Evolutionary conservation across 64 coral and sea anemone genomes (phyloP).

Genomic region (Acropora tenuis): DNA sequence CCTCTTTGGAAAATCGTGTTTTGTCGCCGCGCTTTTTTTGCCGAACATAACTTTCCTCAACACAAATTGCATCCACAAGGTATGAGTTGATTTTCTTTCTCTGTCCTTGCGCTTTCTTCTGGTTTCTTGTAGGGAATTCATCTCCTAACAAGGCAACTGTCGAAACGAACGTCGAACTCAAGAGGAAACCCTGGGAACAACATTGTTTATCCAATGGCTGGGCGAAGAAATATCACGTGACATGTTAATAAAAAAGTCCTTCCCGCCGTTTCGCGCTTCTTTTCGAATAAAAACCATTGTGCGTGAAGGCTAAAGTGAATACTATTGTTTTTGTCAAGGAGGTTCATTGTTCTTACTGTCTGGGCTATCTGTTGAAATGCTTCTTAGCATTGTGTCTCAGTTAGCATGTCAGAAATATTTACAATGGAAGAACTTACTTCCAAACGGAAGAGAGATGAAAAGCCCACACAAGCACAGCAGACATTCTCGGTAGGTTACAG

Average conservation of each 20-base stretch:
- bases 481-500: constrained; percentile 43
- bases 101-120: constrained; percentile 45
- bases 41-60: constrained; percentile 65
- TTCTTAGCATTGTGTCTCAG: constrained; percentile 47
- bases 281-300: constrained; percentile 44
- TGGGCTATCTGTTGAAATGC: constrained; percentile 57
- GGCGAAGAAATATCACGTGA: constrained; percentile 53
- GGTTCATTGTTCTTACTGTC: constrained; percentile 44
- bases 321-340: constrained; percentile 26
- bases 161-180: neutral
- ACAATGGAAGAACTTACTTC: constrained; percentile 52
- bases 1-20: constrained; percentile 55
- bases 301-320: neutral
- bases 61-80: constrained; percentile 40
- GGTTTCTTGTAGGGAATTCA: constrained; percentile 46
- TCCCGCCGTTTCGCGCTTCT: constrained; percentile 33
- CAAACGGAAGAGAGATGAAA: constrained; percentile 23
- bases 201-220: constrained; percentile 30
- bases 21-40: constrained; percentile 57
- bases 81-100: constrained; percentile 58
- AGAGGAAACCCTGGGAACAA: constrained; percentile 49
- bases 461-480: constrained; percentile 45
- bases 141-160: neutral
- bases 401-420: constrained; percentile 52
- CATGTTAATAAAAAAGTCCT: neutral